Conservation (phyloP, 1,140 invertebrate species). For the Rhagoletis zephyria region DNA sequence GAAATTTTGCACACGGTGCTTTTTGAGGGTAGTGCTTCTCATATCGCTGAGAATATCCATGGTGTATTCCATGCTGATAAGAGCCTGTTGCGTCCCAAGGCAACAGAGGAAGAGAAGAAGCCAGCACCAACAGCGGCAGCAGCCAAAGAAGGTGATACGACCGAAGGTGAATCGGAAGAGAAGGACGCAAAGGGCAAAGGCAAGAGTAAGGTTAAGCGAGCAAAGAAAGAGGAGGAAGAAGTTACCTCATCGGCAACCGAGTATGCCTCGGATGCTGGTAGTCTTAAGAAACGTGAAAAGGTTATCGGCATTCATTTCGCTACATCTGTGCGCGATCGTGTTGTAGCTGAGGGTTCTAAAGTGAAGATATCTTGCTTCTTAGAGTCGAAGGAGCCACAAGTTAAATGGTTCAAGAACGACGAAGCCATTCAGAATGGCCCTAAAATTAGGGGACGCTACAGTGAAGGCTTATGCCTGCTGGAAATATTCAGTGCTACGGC, state of each 20-base stretch:
- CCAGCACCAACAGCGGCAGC: conserved; percentile 36
- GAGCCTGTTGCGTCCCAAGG: conserved; percentile 66
- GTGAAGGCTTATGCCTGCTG: conserved; percentile 79
- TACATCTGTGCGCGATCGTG: conserved; percentile 80
- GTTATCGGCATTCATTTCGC: conserved; percentile 71
- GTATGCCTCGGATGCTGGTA: conserved; percentile 66
- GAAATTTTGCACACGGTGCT: conserved; percentile 68
- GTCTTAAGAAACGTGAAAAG: conserved; percentile 69
- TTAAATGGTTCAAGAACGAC: conserved; percentile 86
- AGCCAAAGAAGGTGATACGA: conserved; percentile 30
- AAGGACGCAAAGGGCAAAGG: conserved; percentile 64
- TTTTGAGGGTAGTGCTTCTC: conserved; percentile 67
- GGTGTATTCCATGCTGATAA: conserved; percentile 72
- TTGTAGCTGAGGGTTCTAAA: conserved; percentile 82
- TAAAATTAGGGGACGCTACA: conserved; percentile 76
- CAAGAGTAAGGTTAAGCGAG: conserved; percentile 26
- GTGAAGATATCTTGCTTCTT: conserved; percentile 90
- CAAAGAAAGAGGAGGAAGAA: conserved; percentile 65
- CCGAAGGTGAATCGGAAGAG: conserved; percentile 59
- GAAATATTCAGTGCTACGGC: conserved; percentile 76
- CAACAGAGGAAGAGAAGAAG: conserved; percentile 59
- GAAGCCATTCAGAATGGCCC: conserved; percentile 67
- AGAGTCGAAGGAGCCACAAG: conserved; percentile 82
- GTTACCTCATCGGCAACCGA: conserved; percentile 64
- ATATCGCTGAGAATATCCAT: conserved; percentile 71